Conservation (phyloP, 2,888 invertebrate genomes). For the Spatulosminthurus flaviceps region DNA sequence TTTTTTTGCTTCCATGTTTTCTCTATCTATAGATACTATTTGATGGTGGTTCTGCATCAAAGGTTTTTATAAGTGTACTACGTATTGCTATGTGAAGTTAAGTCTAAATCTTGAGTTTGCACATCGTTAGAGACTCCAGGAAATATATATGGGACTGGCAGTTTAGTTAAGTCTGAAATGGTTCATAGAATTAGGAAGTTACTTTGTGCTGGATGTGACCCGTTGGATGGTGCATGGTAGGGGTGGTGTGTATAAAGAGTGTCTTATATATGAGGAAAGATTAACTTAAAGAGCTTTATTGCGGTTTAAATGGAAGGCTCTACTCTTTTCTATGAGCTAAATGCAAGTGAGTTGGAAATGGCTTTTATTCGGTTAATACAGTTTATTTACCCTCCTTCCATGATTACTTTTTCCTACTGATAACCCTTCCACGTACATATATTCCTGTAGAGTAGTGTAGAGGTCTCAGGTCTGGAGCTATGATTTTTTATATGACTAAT, state of each 20-base stretch:
- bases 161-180: background rate
- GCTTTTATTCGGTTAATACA: conserved; percentile 5
- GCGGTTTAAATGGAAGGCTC: background rate
- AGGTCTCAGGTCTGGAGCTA: no score
- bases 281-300: conserved; percentile 13
- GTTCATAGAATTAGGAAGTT: conserved; percentile 18
- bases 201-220: background rate
- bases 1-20: no score
- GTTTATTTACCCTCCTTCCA: background rate
- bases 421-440: background rate
- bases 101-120: background rate
- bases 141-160: background rate
- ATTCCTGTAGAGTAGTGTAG: no score
- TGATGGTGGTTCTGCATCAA: no score
- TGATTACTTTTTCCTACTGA: background rate
- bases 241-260: background rate
- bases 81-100: background rate
- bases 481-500: no score
- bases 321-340: background rate
- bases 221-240: background rate
- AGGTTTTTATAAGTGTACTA: no score
- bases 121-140: background rate
- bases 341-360: background rate
- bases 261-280: background rate
- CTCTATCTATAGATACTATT: no score